phyloP scores from a whole-genome alignment of 2,113 vertebrate species.

The Oceanodroma tethys region DNA sequence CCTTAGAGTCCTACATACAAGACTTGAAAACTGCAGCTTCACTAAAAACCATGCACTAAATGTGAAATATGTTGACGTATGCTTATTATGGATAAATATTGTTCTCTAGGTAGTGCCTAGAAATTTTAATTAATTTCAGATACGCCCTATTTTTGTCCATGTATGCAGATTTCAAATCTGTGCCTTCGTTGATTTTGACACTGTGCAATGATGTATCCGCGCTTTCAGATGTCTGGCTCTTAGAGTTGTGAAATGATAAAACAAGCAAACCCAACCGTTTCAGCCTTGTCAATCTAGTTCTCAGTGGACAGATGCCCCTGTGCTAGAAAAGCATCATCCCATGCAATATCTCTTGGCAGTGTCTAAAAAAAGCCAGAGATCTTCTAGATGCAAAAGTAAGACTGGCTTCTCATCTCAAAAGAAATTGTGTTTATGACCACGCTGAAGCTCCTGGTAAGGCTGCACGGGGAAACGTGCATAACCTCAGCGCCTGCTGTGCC shows the following conservation, averaged over 20 bases:
- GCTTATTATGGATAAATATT: not conserved
- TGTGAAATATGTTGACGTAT: not conserved
- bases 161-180: conserved; percentile 61
- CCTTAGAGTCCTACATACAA: not conserved
- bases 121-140: conserved; percentile 44
- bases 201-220: not conserved
- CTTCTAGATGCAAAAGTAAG: not conserved
- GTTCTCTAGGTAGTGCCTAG: not conserved
- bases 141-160: not conserved
- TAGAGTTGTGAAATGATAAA: conserved; percentile 32
- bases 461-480: rapidly evolving
- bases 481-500: not conserved
- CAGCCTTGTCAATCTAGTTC: conserved; percentile 44
- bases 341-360: not conserved
- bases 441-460: not conserved
- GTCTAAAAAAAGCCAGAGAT: not conserved
- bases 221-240: conserved; percentile 58
- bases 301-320: conserved; percentile 41
- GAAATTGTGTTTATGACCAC: rapidly evolving
- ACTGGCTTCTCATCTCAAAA: not conserved
- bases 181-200: conserved; percentile 26
- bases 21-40: not conserved
- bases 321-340: not conserved
- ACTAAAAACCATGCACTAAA: not conserved
- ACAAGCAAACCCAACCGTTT: conserved; percentile 12